These are phyloP conservation scores for Stictonetta naevosa DNA, from an alignment of 2,113 vertebrate species.

Conservation along the genomic window DNA sequence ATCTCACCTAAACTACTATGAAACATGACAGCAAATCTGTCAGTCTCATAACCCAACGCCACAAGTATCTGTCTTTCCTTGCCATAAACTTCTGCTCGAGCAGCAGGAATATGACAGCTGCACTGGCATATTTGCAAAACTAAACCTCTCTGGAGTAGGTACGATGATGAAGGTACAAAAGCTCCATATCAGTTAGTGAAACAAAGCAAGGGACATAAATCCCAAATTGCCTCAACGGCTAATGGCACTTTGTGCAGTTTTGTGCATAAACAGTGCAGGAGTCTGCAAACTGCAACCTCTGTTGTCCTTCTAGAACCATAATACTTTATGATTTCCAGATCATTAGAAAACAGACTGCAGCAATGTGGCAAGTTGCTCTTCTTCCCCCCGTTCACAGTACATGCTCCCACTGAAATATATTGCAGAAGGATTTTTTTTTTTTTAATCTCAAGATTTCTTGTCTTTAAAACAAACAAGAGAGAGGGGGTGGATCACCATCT, in stretches of 20 bases:
- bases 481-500: neutral
- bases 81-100: conserved; percentile 45
- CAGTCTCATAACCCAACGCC: conserved; percentile 52
- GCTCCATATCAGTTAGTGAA: neutral
- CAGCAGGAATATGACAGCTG: conserved; percentile 64
- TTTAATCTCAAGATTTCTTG: neutral
- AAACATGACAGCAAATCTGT: conserved; percentile 60
- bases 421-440: neutral
- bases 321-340: neutral
- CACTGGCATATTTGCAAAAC: neutral
- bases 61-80: conserved; percentile 52
- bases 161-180: conserved; percentile 29
- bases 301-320: neutral
- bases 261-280: neutral
- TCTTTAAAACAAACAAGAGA: neutral
- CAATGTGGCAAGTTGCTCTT: neutral
- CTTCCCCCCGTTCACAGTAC: neutral
- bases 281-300: neutral
- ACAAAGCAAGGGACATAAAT: conserved; percentile 27
- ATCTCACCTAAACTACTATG: conserved; percentile 45
- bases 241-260: neutral
- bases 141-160: conserved; percentile 15
- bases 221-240: neutral
- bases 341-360: neutral
- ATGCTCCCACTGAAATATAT: no score